Conservation (phyloP, 2,797 vertebrate genomes). For the Myripristis murdjan region DNA sequence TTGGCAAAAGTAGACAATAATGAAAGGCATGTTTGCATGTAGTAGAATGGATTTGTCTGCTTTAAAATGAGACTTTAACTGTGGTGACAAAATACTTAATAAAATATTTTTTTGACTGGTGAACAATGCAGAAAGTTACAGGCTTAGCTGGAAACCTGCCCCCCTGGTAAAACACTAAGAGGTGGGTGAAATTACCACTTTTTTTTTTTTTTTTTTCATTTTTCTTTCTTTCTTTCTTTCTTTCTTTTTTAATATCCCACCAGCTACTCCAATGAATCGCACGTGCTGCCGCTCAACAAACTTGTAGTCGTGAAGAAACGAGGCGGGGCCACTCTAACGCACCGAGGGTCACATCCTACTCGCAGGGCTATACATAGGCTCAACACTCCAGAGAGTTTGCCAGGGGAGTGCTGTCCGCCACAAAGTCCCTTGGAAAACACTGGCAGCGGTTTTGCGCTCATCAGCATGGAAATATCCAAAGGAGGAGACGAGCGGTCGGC, state of each 20-base stretch:
- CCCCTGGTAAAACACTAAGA: too few relatives aligned
- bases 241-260: too few relatives aligned
- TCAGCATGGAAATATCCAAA: constrained; percentile 72
- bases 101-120: too few relatives aligned
- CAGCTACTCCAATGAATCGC: background rate
- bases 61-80: background rate
- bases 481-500: constrained; percentile 58
- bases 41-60: background rate
- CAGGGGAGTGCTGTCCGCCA: background rate
- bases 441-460: constrained; percentile 10
- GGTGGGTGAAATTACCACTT: too few relatives aligned
- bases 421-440: constrained; percentile 21
- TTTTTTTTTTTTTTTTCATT: background rate
- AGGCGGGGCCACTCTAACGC: constrained; percentile 62
- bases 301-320: constrained; percentile 44
- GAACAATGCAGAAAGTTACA: too few relatives aligned
- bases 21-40: background rate
- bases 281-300: background rate
- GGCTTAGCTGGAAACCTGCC: too few relatives aligned
- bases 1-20: background rate
- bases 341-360: constrained; percentile 17
- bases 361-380: too few relatives aligned
- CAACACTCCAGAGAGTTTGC: background rate
- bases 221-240: too few relatives aligned
- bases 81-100: too few relatives aligned